Conservation (phyloP, 2,888 invertebrate genomes). For the Chironomus riparius region DNA sequence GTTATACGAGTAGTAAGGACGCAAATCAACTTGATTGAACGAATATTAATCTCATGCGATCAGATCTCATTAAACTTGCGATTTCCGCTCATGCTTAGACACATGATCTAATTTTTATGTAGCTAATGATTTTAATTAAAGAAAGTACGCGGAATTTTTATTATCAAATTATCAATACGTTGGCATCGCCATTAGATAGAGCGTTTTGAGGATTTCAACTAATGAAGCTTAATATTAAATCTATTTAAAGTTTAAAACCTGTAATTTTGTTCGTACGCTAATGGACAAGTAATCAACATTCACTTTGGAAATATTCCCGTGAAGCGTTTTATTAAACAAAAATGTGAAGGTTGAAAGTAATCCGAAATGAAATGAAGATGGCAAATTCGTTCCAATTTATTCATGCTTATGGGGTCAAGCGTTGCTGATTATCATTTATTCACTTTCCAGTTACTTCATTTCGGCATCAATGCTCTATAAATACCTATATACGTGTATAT, state of each 20-base stretch:
- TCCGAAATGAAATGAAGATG: slow-evolving; percentile 8
- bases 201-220: background rate
- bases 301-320: slow-evolving; percentile 15
- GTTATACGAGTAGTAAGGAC: too few species aligned
- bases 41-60: too few species aligned
- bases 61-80: too few species aligned
- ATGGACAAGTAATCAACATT: slow-evolving; percentile 26
- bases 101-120: too few species aligned
- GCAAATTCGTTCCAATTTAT: slow-evolving; percentile 26
- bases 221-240: background rate
- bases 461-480: slow-evolving; percentile 1
- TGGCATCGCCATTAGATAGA: background rate
- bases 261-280: slow-evolving; percentile 24
- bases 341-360: slow-evolving; percentile 4
- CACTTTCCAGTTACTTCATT: background rate
- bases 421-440: slow-evolving; percentile 17
- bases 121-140: too few species aligned
- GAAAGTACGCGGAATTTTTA: too few species aligned
- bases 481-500: background rate
- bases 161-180: too few species aligned
- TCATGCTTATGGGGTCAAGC: slow-evolving; percentile 18
- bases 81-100: too few species aligned
- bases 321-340: slow-evolving; percentile 19
- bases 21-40: too few species aligned
- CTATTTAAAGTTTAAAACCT: slow-evolving; percentile 10